Base-by-base conservation (phyloP, 2,797 vertebrate genomes). In the Sandelia bainsii region DNA sequence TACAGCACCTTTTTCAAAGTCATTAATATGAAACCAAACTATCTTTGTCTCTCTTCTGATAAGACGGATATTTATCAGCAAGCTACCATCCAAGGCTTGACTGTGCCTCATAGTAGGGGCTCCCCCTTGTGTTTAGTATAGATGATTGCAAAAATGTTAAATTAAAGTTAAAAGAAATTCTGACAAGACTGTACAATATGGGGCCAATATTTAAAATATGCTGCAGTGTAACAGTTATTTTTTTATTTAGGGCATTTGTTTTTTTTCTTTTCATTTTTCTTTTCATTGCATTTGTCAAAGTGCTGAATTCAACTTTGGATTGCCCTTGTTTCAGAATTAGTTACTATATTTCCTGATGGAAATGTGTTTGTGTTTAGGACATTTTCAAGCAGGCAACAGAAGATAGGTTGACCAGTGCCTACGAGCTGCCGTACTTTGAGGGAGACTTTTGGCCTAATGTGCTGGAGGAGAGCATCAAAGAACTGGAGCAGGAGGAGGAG, bases 371-470 rank as follows among this genome's bases (percentile, higher is more conserved):
- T 79, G 17, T 82, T 72, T 84, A 99, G 98, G 98, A 99, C 87
- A 98, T 99, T 92, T 99, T 99, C 90, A 99, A 99, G 88, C 98
- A 99, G 91, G 98, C 98, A 0, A 99, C 97, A 0, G 98, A 99
- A 82, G 98, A 99, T 87, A 93, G 98, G 63, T 91, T 99, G 82
- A 99, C 97, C 14, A 99, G 97, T 82, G 98, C 98, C 90, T 95
- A 98, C 67, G 98, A 99, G 91, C 93, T 99, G 86, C 96, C 98
- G 4, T 99, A 99, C 91, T 99, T 99, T 60, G 98, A 99, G 87
- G 98, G 98, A 0, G 98, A 99, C 93, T 99, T 99, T 91, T 99
- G 98, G 98, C 98, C 98, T 46, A 99, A 99, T 9, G 98, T 99
- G 8, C 93, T 99, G 69, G 98, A 99, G 86, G 98, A 99, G 90